phyloP scores from a whole-genome alignment of 1,140 invertebrate genomes.

The Trichonephila clavipes region DNA sequence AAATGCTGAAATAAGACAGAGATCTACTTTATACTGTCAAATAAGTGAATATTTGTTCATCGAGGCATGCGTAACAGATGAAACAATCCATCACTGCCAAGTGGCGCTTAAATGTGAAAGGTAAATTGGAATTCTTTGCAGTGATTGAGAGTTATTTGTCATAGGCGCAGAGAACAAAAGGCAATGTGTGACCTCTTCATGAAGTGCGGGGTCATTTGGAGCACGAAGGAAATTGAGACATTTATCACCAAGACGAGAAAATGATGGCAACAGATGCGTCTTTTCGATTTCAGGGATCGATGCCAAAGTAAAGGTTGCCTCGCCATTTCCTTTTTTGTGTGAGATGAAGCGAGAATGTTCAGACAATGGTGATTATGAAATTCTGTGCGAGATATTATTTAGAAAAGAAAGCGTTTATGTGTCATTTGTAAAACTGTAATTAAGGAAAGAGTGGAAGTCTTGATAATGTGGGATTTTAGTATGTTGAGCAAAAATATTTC shows the following conservation, averaged over 20 bases:
- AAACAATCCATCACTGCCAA: background rate
- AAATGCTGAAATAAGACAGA: too few species aligned
- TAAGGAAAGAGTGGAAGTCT: too few species aligned
- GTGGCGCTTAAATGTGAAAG: conserved; percentile 2
- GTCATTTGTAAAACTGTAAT: too few species aligned
- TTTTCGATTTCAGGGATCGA: conserved; percentile 21
- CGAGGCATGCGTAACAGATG: background rate
- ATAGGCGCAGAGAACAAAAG: background rate
- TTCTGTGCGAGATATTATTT: too few species aligned
- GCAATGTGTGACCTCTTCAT: conserved; percentile 52
- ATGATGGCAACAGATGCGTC: conserved; percentile 72
- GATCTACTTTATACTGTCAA: background rate
- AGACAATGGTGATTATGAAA: too few species aligned
- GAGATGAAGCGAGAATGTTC: too few species aligned
- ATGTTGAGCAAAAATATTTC: too few species aligned
- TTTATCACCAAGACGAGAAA: conserved; percentile 70
- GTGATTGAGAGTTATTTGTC: conserved; percentile 51
- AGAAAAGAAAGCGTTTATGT: too few species aligned
- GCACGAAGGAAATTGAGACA: conserved; percentile 67
- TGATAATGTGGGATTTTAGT: too few species aligned
- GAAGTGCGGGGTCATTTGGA: conserved; percentile 63
- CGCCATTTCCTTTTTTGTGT: too few species aligned
- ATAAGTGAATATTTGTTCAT: background rate
- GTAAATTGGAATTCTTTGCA: conserved; percentile 47
- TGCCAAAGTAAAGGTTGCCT: background rate